phyloP scores from a whole-genome alignment of 2,113 vertebrate species.

The Fukomys damarensis region DNA sequence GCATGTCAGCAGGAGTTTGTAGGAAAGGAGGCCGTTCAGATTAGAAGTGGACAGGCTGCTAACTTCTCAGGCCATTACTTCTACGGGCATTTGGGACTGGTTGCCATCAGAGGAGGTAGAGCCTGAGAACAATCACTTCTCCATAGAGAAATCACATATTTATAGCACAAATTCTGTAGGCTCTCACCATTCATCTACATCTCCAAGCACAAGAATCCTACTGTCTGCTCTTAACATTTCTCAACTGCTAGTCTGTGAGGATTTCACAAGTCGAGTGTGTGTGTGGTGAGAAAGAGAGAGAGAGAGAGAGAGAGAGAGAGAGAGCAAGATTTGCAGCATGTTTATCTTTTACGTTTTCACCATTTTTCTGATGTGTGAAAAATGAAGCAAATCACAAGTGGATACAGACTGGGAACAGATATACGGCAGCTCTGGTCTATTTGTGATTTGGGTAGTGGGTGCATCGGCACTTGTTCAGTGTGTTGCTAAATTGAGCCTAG shows the following conservation, averaged over 20 bases:
- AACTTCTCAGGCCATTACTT: too few relatives aligned
- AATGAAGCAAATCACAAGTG: background rate
- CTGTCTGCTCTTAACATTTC: background rate
- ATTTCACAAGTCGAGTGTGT: background rate
- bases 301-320: background rate
- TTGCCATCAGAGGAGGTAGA: too few relatives aligned
- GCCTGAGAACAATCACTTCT: background rate
- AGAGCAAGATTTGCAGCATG: background rate
- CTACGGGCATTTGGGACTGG: too few relatives aligned
- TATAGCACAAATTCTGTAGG: background rate
- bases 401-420: background rate
- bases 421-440: background rate
- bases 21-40: background rate
- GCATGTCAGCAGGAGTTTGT: background rate
- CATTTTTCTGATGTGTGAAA: background rate
- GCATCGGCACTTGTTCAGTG: background rate
- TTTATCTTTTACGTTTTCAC: background rate
- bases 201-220: background rate
- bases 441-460: background rate
- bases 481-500: background rate
- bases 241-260: background rate
- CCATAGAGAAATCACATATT: background rate
- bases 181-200: background rate
- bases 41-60: too few relatives aligned
- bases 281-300: background rate